Percentiles rank a stretch among this genome's conserved stretches.
phyloP scores from a whole-genome alignment of 1,140 invertebrate species.

The Oedothorax gibbosus region DNA sequence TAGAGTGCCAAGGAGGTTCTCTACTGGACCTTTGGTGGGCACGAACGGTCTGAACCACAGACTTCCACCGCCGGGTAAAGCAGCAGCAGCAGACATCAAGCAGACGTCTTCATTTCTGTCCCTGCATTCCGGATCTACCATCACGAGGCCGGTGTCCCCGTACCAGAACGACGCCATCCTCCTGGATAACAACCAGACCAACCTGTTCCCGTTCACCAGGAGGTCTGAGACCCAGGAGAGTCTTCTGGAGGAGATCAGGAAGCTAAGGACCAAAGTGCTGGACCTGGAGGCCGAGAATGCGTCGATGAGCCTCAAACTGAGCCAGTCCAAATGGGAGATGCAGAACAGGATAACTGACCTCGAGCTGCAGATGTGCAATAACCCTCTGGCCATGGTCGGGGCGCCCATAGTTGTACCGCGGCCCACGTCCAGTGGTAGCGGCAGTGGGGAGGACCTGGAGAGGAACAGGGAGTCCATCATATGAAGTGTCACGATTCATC shows the following conservation, averaged over 20 bases:
- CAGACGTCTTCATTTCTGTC: conserved; percentile 38
- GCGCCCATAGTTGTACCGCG: conserved; percentile 9
- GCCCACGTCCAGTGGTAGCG: conserved; percentile 6
- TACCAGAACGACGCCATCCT: conserved; percentile 42
- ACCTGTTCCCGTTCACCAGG: conserved; percentile 20
- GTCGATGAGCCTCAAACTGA: conserved; percentile 89
- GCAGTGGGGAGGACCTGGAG: conserved; percentile 66
- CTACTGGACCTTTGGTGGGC: conserved; percentile 12
- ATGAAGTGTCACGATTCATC: conserved; percentile 60
- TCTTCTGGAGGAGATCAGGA: conserved; percentile 89
- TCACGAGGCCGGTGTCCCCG: conserved; percentile 48
- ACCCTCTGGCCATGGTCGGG: background rate
- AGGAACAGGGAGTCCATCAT: conserved; percentile 69
- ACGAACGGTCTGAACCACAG: background rate
- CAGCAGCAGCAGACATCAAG: conserved; percentile 4
- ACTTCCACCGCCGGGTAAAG: background rate
- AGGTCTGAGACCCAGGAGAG: conserved; percentile 75
- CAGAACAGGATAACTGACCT: conserved; percentile 95
- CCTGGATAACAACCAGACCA: conserved; percentile 12
- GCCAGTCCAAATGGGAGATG: conserved; percentile 95
- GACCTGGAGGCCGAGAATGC: conserved; percentile 94
- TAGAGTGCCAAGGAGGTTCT: conserved; percentile 16
- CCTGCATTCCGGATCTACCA: conserved; percentile 20
- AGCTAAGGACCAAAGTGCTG: conserved; percentile 87
- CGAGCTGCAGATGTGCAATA: conserved; percentile 87